phyloP scores from a whole-genome alignment of 2,888 invertebrate species.

The Alsophila aescularia region DNA sequence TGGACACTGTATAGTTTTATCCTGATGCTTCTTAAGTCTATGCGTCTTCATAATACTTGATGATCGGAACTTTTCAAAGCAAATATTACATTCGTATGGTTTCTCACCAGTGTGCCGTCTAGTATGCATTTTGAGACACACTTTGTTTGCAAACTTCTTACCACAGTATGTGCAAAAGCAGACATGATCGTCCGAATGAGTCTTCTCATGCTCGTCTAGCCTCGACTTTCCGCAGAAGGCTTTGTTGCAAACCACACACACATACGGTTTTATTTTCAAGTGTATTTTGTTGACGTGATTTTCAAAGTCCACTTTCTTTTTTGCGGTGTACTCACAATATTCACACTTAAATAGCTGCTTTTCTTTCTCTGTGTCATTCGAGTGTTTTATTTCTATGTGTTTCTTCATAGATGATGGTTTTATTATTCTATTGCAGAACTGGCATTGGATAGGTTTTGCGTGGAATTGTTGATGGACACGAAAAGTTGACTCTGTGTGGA shows the following conservation, averaged over 20 bases:
- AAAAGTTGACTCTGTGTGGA: constrained; percentile 41
- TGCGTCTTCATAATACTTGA: constrained; percentile 58
- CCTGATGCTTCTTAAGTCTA: constrained; percentile 52
- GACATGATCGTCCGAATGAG: constrained; percentile 41
- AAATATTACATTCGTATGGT: constrained; percentile 56
- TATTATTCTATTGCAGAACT: constrained; percentile 42
- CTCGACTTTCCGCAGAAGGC: constrained; percentile 46
- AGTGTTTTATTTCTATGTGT: constrained; percentile 49
- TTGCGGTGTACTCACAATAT: constrained; percentile 21
- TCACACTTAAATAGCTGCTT: constrained; percentile 19
- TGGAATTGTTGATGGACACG: constrained; percentile 48
- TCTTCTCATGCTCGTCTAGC: constrained; percentile 47
- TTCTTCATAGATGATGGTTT: constrained; percentile 47
- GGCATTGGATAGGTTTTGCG: constrained; percentile 44
- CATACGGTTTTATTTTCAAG: constrained; percentile 33
- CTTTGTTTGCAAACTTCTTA: constrained; percentile 54
- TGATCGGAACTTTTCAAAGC: constrained; percentile 54
- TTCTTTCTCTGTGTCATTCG: not conserved
- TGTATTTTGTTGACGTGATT: constrained; percentile 35
- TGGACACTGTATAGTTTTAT: constrained; percentile 52
- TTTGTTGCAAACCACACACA: constrained; percentile 28
- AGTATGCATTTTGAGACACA: constrained; percentile 55
- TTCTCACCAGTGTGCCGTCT: constrained; percentile 55
- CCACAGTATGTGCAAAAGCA: constrained; percentile 48
- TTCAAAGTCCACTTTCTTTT: constrained; percentile 27